Evolutionary conservation across 35 echinoderm and acorn worm genomes (phyloP).

Genomic region (Heliocidaris erythrogramma): DNA sequence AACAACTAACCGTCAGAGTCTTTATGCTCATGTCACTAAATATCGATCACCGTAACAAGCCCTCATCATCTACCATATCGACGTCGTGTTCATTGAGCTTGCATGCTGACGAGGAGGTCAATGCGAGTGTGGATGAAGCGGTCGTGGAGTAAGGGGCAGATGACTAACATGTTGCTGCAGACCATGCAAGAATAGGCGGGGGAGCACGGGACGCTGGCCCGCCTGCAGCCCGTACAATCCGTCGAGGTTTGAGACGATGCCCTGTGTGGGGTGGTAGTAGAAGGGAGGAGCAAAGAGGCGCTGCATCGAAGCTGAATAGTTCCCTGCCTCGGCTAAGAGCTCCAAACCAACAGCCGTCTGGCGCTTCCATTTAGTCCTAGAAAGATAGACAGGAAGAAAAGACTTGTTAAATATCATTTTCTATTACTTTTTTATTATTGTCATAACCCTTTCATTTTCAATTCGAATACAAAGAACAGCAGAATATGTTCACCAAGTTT

Average conservation of each 20-base stretch:
- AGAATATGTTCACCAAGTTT: no score
- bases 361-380: conserved; percentile 99
- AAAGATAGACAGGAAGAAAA: conserved; percentile 51
- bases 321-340: conserved; percentile 92
- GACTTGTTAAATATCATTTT: neutral
- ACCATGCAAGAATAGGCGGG: conserved; percentile 75
- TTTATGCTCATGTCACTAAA: no score
- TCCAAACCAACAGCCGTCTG: conserved; percentile 96
- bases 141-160: conserved; percentile 64
- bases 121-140: conserved; percentile 72
- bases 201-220: conserved; percentile 77
- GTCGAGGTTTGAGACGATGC: conserved; percentile 79
- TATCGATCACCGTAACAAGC: neutral
- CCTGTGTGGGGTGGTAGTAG: conserved; percentile 87
- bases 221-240: conserved; percentile 71
- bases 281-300: conserved; percentile 87
- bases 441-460: no score
- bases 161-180: conserved; percentile 82
- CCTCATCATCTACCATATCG: neutral
- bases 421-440: neutral
- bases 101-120: neutral
- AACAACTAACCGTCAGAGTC: neutral
- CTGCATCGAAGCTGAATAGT: conserved; percentile 88
- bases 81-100: neutral
- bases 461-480: no score